phyloP scores from a whole-genome alignment of 2,888 invertebrate genomes.

The Plagiodera versicolora region DNA sequence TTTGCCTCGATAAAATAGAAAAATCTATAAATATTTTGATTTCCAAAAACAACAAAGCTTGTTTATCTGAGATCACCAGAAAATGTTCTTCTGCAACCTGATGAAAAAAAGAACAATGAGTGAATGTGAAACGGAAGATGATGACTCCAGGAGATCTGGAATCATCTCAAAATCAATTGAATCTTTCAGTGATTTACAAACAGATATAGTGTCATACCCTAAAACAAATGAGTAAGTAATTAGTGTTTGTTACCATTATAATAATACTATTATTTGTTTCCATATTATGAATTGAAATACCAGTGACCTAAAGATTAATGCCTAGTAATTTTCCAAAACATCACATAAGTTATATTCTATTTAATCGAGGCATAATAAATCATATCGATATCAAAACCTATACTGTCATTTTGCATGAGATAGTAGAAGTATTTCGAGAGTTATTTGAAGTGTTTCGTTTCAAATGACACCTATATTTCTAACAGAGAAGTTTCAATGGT shows the following conservation, averaged over 20 bases:
- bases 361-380: too few species aligned
- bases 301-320: not conserved
- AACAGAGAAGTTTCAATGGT: too few species aligned
- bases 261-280: not conserved
- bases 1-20: not conserved
- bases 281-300: not conserved
- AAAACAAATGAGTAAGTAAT: conserved; percentile 33
- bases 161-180: conserved; percentile 28
- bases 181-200: conserved; percentile 12
- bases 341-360: too few species aligned
- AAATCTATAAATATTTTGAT: not conserved
- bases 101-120: conserved; percentile 16
- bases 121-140: conserved; percentile 8
- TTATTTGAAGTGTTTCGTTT: too few species aligned
- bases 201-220: conserved; percentile 19
- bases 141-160: conserved; percentile 28
- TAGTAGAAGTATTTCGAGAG: too few species aligned
- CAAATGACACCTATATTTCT: too few species aligned
- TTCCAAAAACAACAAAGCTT: not conserved
- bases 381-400: too few species aligned
- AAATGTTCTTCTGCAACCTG: not conserved
- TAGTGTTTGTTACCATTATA: not conserved
- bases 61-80: not conserved
- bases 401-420: too few species aligned
- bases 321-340: too few species aligned